phyloP scores from a whole-genome alignment of 2,888 invertebrate species.

The Thelaira solivaga region DNA sequence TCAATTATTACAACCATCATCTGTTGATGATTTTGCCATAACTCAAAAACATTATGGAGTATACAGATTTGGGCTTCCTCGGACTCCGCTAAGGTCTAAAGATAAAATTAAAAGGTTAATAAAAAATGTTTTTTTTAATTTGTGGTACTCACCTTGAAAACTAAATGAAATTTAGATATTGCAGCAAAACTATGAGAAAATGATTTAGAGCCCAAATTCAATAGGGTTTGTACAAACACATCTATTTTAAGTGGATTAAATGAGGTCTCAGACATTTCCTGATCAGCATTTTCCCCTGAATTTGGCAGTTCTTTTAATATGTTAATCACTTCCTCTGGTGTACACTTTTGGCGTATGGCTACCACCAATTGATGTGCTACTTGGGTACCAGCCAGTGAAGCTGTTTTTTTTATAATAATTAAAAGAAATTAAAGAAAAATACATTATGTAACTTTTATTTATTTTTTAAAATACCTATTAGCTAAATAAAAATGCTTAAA shows the following conservation, averaged over 20 bases:
- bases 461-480: constrained; percentile 22
- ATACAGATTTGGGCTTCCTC: constrained; percentile 98
- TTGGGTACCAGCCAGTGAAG: constrained; percentile 86
- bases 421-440: constrained; percentile 34
- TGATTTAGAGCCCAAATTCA: constrained; percentile 96
- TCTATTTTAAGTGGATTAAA: constrained; percentile 97
- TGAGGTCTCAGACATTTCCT: constrained; percentile 82
- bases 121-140: neutral
- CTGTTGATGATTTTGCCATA: constrained; percentile 98
- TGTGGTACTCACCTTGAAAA: constrained; percentile 86
- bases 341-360: constrained; percentile 92
- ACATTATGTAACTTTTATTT: constrained; percentile 22
- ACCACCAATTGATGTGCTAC: constrained; percentile 92
- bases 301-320: constrained; percentile 91
- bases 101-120: neutral
- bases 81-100: constrained; percentile 90
- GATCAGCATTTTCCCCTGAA: constrained; percentile 81
- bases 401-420: constrained; percentile 75
- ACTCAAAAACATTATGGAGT: constrained; percentile 92
- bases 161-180: constrained; percentile 96
- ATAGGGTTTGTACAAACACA: constrained; percentile 95
- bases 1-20: constrained; percentile 98
- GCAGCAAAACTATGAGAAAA: constrained; percentile 99
- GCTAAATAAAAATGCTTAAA: neutral
- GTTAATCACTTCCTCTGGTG: constrained; percentile 91